These are phyloP conservation scores for Andrena cerasifolii DNA, from an alignment of 1,140 invertebrate genomes.

Conservation along the genomic window DNA sequence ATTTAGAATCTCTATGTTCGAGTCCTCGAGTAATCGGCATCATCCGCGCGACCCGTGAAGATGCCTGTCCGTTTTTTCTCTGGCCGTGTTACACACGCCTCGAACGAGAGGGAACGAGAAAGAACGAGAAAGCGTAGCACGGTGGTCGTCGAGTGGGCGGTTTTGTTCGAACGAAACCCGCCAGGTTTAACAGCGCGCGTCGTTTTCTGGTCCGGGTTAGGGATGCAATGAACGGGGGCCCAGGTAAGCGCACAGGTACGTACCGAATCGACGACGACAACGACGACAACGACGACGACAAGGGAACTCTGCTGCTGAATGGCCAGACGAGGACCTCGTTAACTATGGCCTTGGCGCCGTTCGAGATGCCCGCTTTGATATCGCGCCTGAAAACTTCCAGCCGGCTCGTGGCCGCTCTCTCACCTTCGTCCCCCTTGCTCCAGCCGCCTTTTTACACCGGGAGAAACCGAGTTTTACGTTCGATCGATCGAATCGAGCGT, in stretches of 20 bases:
- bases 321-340: slow-evolving; percentile 73
- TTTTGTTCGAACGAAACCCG: slow-evolving; percentile 50
- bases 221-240: slow-evolving; percentile 50
- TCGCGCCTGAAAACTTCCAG: slow-evolving; percentile 57
- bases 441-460: not conserved
- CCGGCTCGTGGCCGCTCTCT: slow-evolving; percentile 51
- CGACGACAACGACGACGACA: slow-evolving; percentile 44
- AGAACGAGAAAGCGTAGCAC: slow-evolving; percentile 50
- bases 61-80: slow-evolving; percentile 24
- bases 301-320: slow-evolving; percentile 64
- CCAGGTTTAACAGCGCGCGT: slow-evolving; percentile 35
- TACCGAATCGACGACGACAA: slow-evolving; percentile 53
- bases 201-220: slow-evolving; percentile 35
- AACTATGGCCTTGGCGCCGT: slow-evolving; percentile 72
- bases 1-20: too few species aligned
- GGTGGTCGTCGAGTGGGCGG: slow-evolving; percentile 53
- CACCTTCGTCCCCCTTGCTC: slow-evolving; percentile 25
- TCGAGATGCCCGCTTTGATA: slow-evolving; percentile 72
- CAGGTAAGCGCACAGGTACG: slow-evolving; percentile 57
- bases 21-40: not conserved
- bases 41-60: slow-evolving; percentile 24
- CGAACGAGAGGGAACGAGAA: slow-evolving; percentile 28
- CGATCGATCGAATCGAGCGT: slow-evolving; percentile 31
- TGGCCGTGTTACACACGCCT: slow-evolving; percentile 43
- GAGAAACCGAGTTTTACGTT: slow-evolving; percentile 25